Evolutionary conservation across 2,113 vertebrate genomes (phyloP), one percentile per base, ranked within the genome.

Genomic region (Crotalus helleri): DNA sequence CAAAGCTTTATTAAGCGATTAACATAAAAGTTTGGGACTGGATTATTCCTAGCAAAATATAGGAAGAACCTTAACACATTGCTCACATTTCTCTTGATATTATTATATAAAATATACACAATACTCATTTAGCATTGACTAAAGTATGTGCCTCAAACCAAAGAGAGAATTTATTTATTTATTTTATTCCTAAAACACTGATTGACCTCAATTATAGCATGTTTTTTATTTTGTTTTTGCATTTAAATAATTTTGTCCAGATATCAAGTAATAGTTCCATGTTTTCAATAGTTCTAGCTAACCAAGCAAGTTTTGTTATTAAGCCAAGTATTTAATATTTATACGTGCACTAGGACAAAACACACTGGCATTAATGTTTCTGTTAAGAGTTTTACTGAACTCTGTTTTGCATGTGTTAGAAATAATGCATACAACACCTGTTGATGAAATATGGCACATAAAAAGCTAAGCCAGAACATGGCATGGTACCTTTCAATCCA

Each of bases 401-500:
- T 85, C 24, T 90, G 85, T 10, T 91, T 89, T 89, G n/a, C 57
- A n/a, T 94, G 87, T 93, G 54, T 88, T 85, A 64, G 85, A 90
- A 86, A 90, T 89, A 91, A 94, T 95, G 93, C 15, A 49, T 57
- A 9, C 44, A 44, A 33, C 5, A 2, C 0, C 88, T 85, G 89
- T 51, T 90, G 92, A 92, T 93, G 33, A 93, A 93, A 55, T 0
- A 0, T 59, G 64, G n/a, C 58, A 91, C 33, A 61, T 88, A 90
- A 92, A 61, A 92, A 93, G 24, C 0, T 0, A 94, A 24, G 57
- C 58, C 24, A 81, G 86, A 89, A 92, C 93, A 93, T 85, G 39
- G 24, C 90, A 44, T 91, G 91, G 95, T 91, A 85, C 93, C 89
- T 90, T 54, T 61, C 91, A 39, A 33, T 26, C 85, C 92, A 85